Evolutionary conservation across 2,797 vertebrate species (phyloP).

Genomic region (Gymnocypris eckloni): DNA sequence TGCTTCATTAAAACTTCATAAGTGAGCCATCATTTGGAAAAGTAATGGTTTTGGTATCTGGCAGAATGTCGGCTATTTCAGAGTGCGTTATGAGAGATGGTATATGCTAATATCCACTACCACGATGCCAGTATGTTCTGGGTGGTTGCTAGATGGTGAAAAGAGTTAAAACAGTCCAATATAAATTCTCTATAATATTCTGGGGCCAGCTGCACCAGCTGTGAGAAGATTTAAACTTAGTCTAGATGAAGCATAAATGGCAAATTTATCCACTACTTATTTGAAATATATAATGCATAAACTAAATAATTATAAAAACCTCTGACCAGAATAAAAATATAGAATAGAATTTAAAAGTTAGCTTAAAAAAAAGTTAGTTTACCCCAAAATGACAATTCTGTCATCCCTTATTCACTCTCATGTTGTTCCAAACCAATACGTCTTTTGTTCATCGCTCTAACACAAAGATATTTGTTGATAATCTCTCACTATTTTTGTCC

Average conservation of each 20-base stretch:
- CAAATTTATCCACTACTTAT: background rate
- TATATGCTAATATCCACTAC: background rate
- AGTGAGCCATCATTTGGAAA: constrained; percentile 55
- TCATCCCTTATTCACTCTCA: background rate
- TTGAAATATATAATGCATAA: background rate
- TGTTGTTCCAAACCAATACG: background rate
- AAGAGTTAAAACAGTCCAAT: background rate
- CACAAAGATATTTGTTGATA: background rate
- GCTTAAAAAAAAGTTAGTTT: background rate
- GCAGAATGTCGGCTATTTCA: constrained; percentile 8
- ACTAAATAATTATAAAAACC: background rate
- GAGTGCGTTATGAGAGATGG: background rate
- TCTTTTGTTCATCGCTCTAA: background rate
- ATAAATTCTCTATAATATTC: background rate
- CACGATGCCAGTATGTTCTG: background rate
- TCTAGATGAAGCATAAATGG: background rate
- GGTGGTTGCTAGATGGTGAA: background rate
- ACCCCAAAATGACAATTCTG: background rate
- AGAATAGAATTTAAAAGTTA: no score
- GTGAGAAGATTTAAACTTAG: background rate
- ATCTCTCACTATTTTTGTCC: background rate
- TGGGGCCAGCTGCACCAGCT: background rate
- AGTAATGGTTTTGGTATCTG: constrained; percentile 27
- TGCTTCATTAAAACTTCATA: constrained; percentile 60
- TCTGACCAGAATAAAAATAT: background rate